Evolutionary conservation across 2,113 vertebrate genomes (phyloP).

Genomic region (cattle (Bos taurus)): ARS-UCD2.0 NC_037345.1:20215501-20216000

Average conservation of each 20-base stretch:
- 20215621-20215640: neutral
- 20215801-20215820: neutral
- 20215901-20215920: slow-evolving; percentile 86
- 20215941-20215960: slow-evolving; percentile 89
- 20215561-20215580: neutral
- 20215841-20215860: slow-evolving; percentile 57
- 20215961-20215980: slow-evolving; percentile 85
- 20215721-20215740: fast-evolving
- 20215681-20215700: neutral
- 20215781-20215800: neutral
- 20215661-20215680: neutral
- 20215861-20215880: slow-evolving; percentile 74
- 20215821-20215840: neutral
- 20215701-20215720: neutral
- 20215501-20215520: too few relatives aligned
- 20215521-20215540: neutral
- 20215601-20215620: neutral
- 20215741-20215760: neutral
- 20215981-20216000: slow-evolving; percentile 80
- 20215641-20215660: too few relatives aligned
- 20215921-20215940: slow-evolving; percentile 83
- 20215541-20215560: neutral
- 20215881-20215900: slow-evolving; percentile 82
- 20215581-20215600: neutral
- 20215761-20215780: neutral